phyloP scores from a whole-genome alignment of 2,113 vertebrate genomes.

The Cheirogaleus medius region DNA sequence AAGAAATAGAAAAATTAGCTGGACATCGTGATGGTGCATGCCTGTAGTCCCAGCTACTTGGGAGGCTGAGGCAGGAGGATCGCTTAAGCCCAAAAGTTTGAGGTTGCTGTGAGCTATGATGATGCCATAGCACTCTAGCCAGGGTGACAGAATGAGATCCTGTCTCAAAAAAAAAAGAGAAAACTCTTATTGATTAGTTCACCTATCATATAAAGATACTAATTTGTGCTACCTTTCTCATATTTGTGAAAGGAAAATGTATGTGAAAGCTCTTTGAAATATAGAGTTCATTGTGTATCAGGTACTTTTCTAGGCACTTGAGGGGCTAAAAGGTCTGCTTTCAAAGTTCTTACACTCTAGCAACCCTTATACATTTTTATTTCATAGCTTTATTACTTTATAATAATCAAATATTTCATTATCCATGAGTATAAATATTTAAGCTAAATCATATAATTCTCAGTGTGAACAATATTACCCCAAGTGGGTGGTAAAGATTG shows the following conservation, averaged over 20 bases:
- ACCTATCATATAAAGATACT: not conserved
- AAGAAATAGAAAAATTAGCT: too few relatives aligned
- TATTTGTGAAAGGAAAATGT: conserved; percentile 5
- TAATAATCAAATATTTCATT: conserved; percentile 1
- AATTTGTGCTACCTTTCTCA: not conserved
- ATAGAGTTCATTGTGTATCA: not conserved
- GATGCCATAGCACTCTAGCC: too few relatives aligned
- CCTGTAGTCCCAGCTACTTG: too few relatives aligned
- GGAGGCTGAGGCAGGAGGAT: too few relatives aligned
- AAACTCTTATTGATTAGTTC: not conserved
- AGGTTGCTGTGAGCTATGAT: too few relatives aligned
- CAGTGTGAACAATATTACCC: not conserved
- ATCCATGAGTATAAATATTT: not conserved
- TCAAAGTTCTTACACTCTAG: not conserved
- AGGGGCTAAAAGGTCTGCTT: not conserved
- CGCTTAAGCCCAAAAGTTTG: too few relatives aligned
- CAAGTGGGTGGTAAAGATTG: not conserved
- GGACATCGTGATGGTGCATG: too few relatives aligned
- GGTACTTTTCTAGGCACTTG: not conserved
- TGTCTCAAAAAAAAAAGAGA: not conserved
- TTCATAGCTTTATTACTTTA: conserved; percentile 9
- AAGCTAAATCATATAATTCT: not conserved
- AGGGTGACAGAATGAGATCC: too few relatives aligned
- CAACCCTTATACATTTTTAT: not conserved
- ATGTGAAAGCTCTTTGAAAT: not conserved